phyloP scores from a whole-genome alignment of 1,140 invertebrate species.

The Adoxophyes honmai region DNA sequence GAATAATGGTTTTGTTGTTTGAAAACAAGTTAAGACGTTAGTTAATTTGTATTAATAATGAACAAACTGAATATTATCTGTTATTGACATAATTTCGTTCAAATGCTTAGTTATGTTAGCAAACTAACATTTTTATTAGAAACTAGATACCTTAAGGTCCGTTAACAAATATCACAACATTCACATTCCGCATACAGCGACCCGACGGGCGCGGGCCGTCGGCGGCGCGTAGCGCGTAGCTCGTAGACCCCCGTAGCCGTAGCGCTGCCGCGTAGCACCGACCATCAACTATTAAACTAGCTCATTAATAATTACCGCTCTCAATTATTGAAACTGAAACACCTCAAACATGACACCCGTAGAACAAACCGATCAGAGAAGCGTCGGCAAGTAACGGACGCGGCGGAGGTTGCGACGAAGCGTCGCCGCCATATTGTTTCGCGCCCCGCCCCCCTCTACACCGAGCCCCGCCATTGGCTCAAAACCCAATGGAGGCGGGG shows the following conservation, averaged over 20 bases:
- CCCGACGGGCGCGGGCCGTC: neutral
- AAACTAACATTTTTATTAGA: too few relatives aligned
- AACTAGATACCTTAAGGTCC: too few relatives aligned
- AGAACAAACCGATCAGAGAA: slow-evolving; percentile 8
- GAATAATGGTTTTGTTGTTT: too few relatives aligned
- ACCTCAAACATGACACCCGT: slow-evolving; percentile 6
- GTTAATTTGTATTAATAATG: too few relatives aligned
- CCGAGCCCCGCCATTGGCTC: slow-evolving; percentile 43
- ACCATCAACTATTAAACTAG: neutral
- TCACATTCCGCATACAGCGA: neutral
- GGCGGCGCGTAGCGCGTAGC: slow-evolving; percentile 8
- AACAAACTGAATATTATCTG: too few relatives aligned
- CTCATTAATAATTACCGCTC: neutral
- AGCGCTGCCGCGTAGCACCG: slow-evolving; percentile 25
- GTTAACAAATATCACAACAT: neutral
- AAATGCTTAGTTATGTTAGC: too few relatives aligned
- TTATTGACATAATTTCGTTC: too few relatives aligned
- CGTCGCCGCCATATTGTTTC: slow-evolving; percentile 61
- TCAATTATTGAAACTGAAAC: slow-evolving; percentile 6
- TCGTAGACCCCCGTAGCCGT: slow-evolving; percentile 25
- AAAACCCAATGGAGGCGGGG: slow-evolving; percentile 40
- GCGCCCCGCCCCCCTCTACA: slow-evolving; percentile 45
- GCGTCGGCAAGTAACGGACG: slow-evolving; percentile 3
- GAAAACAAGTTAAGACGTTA: too few relatives aligned
- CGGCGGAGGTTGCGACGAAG: slow-evolving; percentile 22